Conservation (phyloP, 2,797 vertebrate species). For the Falco naumanni region DNA sequence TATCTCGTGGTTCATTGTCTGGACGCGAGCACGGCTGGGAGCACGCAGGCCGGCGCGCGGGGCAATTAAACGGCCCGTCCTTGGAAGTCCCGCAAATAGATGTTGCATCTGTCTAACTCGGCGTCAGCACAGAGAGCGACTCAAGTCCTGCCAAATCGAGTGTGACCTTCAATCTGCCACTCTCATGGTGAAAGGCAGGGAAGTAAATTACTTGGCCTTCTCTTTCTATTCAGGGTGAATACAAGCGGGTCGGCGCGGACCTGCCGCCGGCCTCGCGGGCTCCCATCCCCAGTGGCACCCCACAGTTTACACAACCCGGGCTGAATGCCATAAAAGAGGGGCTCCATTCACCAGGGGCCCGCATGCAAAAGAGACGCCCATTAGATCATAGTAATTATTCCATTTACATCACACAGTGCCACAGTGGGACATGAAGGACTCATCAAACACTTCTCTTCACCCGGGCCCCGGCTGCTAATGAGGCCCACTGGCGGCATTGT, state of each 20-base stretch:
- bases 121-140: slow-evolving; percentile 57
- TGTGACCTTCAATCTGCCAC: slow-evolving; percentile 85
- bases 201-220: slow-evolving; percentile 73
- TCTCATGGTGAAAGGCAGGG: slow-evolving; percentile 73
- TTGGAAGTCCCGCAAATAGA: slow-evolving; percentile 7
- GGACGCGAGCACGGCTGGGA: not conserved
- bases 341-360: slow-evolving; percentile 76
- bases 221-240: slow-evolving; percentile 77
- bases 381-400: slow-evolving; percentile 89
- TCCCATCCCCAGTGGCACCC: slow-evolving; percentile 78
- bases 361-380: slow-evolving; percentile 81
- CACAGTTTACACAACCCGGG: slow-evolving; percentile 75
- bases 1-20: fast-evolving
- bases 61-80: slow-evolving; percentile 24
- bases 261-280: slow-evolving; percentile 77
- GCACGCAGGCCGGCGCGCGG: not conserved
- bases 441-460: slow-evolving; percentile 83
- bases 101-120: slow-evolving; percentile 70
- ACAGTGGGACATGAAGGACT: slow-evolving; percentile 79
- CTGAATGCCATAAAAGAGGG: slow-evolving; percentile 80
- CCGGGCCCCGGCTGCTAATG: slow-evolving; percentile 77
- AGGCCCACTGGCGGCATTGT: slow-evolving; percentile 82
- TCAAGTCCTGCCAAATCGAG: slow-evolving; percentile 67
- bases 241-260: slow-evolving; percentile 69
- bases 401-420: slow-evolving; percentile 82